phyloP scores from a whole-genome alignment of 2,797 vertebrate genomes.

The Acanthopagrus latus region DNA sequence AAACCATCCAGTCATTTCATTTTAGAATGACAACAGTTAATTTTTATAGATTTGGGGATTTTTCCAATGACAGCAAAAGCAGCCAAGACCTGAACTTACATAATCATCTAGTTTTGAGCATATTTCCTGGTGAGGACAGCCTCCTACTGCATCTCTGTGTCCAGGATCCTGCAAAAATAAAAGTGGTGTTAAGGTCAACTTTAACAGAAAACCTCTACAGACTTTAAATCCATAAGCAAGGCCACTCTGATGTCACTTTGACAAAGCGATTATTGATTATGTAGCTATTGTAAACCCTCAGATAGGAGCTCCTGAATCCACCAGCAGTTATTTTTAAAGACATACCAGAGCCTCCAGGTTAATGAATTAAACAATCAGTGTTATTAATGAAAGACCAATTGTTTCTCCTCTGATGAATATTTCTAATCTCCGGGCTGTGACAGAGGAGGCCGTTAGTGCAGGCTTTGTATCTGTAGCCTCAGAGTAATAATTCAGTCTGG shows the following conservation, averaged over 20 bases:
- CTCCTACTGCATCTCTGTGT: background rate
- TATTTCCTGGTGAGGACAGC: background rate
- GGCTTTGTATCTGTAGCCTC: constrained; percentile 20
- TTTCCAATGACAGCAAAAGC: too few relatives aligned
- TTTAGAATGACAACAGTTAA: too few relatives aligned
- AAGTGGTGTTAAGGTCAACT: too few relatives aligned
- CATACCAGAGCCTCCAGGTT: background rate
- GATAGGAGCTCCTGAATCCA: constrained; percentile 33
- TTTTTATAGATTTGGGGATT: too few relatives aligned
- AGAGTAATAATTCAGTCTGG: constrained; percentile 52
- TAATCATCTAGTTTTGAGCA: background rate
- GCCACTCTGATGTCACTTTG: background rate
- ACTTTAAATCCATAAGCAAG: background rate
- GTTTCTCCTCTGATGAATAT: constrained; percentile 48
- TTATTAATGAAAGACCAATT: constrained; percentile 58
- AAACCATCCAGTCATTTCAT: too few relatives aligned
- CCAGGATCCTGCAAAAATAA: background rate
- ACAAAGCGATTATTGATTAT: constrained; percentile 18
- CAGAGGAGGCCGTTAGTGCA: constrained; percentile 16
- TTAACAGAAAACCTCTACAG: background rate
- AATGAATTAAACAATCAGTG: constrained; percentile 38
- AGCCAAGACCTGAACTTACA: too few relatives aligned
- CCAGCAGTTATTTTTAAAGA: constrained; percentile 39
- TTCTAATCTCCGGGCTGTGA: constrained; percentile 31
- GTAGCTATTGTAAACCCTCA: constrained; percentile 20